These are phyloP conservation scores for Falcunculus frontatus DNA, from an alignment of 2,113 vertebrate species.

Conservation along the genomic window DNA sequence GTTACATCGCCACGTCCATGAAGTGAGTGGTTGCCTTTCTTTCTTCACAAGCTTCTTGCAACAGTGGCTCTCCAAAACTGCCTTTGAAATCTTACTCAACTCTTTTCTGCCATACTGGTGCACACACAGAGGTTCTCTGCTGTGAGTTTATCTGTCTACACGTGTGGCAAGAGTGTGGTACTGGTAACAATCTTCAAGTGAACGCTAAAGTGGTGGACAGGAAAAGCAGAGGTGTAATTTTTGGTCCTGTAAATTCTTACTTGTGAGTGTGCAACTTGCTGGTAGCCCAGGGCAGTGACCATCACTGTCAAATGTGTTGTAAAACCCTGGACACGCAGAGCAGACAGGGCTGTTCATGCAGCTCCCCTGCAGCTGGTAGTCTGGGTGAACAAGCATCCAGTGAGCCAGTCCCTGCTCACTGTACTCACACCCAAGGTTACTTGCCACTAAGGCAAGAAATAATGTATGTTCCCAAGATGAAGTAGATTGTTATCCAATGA, in stretches of 20 bases:
- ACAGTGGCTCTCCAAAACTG: not conserved
- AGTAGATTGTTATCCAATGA: not conserved
- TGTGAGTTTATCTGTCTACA: not conserved
- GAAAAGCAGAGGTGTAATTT: not conserved
- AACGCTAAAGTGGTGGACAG: not conserved
- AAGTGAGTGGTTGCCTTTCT: not conserved
- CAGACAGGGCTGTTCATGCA: not conserved
- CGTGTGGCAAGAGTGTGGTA: not conserved
- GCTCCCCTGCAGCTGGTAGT: not conserved
- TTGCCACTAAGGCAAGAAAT: not conserved
- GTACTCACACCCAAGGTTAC: not conserved
- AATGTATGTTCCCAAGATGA: not conserved
- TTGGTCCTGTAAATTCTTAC: not conserved
- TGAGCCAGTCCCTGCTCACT: not conserved
- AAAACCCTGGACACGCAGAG: not conserved
- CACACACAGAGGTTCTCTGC: not conserved
- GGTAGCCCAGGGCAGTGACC: not conserved
- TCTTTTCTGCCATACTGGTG: not conserved
- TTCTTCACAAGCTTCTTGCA: not conserved
- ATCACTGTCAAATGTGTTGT: not conserved
- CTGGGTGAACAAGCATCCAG: not conserved
- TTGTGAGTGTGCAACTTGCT: not conserved
- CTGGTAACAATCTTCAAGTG: not conserved
- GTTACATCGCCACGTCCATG: rapidly evolving
- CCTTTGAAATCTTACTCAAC: not conserved